phyloP scores from a whole-genome alignment of 1,140 invertebrate genomes.

The Brachionus koreanus region DNA sequence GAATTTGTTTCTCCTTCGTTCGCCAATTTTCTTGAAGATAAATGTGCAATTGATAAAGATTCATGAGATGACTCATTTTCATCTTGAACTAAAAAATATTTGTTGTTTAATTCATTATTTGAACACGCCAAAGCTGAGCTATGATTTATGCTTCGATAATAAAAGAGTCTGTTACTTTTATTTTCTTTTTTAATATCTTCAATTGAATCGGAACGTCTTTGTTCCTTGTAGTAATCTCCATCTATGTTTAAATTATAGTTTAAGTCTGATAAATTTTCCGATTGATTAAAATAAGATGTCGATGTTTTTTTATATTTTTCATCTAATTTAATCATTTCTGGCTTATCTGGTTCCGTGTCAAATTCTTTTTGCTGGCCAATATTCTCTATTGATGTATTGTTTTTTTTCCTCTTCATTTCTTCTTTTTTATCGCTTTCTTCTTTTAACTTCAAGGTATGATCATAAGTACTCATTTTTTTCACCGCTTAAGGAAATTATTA shows the following conservation, averaged over 20 bases:
- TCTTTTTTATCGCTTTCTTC: slow-evolving; percentile 1
- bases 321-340: neutral
- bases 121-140: neutral
- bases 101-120: neutral
- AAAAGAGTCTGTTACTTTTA: neutral
- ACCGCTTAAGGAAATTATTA: no score
- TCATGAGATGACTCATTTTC: neutral
- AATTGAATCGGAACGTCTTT: neutral
- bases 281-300: neutral
- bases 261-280: neutral
- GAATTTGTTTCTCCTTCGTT: neutral
- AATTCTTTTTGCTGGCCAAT: neutral
- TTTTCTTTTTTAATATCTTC: neutral
- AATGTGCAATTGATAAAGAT: neutral
- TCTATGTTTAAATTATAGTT: neutral
- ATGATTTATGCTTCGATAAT: neutral
- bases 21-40: neutral
- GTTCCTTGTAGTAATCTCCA: neutral
- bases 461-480: slow-evolving; percentile 35
- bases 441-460: slow-evolving; percentile 22
- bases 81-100: neutral
- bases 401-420: neutral
- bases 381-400: neutral
- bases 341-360: neutral
- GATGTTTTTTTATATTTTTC: neutral